These are phyloP conservation scores for Pterocles gutturalis DNA, from an alignment of 2,113 vertebrate species.

Conservation along the genomic window DNA sequence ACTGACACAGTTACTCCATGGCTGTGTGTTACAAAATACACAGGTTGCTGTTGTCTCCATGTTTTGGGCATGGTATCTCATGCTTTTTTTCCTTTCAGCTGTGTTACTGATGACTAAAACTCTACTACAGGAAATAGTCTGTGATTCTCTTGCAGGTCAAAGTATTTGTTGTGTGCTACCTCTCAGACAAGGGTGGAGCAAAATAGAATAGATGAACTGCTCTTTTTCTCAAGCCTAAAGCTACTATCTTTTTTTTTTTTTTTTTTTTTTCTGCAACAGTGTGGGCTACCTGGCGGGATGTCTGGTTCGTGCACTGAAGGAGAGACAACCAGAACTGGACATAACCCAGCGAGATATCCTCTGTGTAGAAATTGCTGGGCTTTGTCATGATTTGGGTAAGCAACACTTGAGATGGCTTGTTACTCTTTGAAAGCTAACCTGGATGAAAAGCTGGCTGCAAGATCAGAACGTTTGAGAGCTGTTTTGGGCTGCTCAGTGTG, in stretches of 20 bases:
- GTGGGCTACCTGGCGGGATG: conserved; percentile 88
- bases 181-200: not conserved
- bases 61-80: not conserved
- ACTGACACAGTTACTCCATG: not conserved
- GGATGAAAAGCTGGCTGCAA: not conserved
- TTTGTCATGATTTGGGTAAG: conserved; percentile 95
- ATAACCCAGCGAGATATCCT: conserved; percentile 88
- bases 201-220: not conserved
- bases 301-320: conserved; percentile 81
- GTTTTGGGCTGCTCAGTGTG: not conserved
- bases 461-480: not conserved
- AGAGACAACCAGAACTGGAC: conserved; percentile 87
- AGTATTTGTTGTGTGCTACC: not conserved
- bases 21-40: not conserved
- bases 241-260: not conserved
- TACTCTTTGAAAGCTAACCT: not conserved
- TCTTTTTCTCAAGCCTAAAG: not conserved
- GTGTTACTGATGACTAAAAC: not conserved
- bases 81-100: not conserved
- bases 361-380: conserved; percentile 95
- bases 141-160: not conserved
- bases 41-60: not conserved
- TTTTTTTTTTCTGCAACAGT: conserved; percentile 65
- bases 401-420: not conserved
- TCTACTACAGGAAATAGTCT: not conserved